Evolutionary conservation across 2,888 invertebrate genomes (phyloP), one percentile per base, ranked within the genome.

Genomic region (Odontocerum albicorne): DNA sequence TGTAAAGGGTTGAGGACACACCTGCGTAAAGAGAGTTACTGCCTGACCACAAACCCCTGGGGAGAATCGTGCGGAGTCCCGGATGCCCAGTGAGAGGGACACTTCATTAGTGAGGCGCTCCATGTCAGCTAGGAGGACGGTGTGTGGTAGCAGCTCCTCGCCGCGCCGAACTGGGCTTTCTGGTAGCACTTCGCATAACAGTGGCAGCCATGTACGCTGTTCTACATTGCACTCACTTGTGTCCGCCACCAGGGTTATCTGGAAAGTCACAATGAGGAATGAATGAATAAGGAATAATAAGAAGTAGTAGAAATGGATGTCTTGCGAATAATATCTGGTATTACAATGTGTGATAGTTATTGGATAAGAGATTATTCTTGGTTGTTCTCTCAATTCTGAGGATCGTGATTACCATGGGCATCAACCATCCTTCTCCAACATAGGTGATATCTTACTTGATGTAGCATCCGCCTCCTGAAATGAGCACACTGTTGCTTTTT

Each of bases 211-310:
- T 46, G 83, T 79, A 59, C 88, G 82, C 1, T 83, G 74, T 8
- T 80, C 73, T 51, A 74, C 67, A 1, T 84, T 75, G 20, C 91
- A 66, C 0, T 70, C 64, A 1, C 80, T 77, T 2, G 88, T 90
- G 70, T 92, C 88, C 70, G 92, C 74, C 52, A 89, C 68, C 1
- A 87, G 76, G 65, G 83, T 84, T 62, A 92, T 80, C 92, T 92
- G 72, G 32, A 72, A 70, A 40, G 33, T 19, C 3, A 16, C 10
- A 44, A 22, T 16, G n/a, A n/a, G n/a, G n/a, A n/a, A n/a, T n/a
- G n/a, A n/a, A n/a, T n/a, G n/a, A n/a, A n/a, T n/a, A n/a, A n/a
- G n/a, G n/a, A n/a, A n/a, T n/a, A n/a, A n/a, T n/a, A n/a, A n/a
- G n/a, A n/a, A n/a, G n/a, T n/a, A n/a, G n/a, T n/a, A n/a, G n/a